Evolutionary conservation across 2,797 vertebrate species (phyloP).

Genomic region (Coracias cyanogaster): DNA sequence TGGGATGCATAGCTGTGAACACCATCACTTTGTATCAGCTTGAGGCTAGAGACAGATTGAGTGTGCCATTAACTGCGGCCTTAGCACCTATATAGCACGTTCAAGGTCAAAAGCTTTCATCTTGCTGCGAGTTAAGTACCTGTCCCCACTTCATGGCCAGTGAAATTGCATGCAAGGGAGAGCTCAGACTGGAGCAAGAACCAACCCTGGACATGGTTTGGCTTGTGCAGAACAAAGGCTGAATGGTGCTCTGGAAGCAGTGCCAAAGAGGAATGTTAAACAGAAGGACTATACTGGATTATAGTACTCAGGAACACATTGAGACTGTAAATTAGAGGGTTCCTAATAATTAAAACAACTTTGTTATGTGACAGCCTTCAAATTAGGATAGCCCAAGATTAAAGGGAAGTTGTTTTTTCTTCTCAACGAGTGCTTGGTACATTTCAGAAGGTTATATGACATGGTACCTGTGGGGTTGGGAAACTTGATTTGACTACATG

Average conservation of each 20-base stretch:
- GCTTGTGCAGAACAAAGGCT: background rate
- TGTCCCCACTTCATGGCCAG: background rate
- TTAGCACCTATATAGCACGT: background rate
- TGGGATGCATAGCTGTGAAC: background rate
- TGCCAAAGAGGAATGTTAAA: background rate
- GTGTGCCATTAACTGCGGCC: background rate
- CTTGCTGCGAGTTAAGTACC: background rate
- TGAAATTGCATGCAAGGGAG: fast-evolving
- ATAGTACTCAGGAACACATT: background rate
- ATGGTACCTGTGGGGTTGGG: background rate
- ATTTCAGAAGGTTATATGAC: background rate
- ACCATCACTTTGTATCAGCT: background rate
- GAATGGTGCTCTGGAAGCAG: background rate
- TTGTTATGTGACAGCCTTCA: background rate
- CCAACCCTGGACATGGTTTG: background rate
- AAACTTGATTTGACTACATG: fast-evolving
- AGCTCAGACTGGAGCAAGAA: background rate
- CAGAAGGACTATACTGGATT: background rate
- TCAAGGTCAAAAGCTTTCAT: background rate
- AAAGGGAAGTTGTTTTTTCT: background rate
- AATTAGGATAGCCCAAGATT: background rate
- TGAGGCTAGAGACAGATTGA: background rate
- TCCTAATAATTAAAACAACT: background rate
- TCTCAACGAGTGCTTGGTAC: background rate
- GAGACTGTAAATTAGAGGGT: background rate